These are phyloP conservation scores for Caenorhabditis doughertyi DNA, from an alignment of 2,888 invertebrate species.

Conservation along the genomic window DNA sequence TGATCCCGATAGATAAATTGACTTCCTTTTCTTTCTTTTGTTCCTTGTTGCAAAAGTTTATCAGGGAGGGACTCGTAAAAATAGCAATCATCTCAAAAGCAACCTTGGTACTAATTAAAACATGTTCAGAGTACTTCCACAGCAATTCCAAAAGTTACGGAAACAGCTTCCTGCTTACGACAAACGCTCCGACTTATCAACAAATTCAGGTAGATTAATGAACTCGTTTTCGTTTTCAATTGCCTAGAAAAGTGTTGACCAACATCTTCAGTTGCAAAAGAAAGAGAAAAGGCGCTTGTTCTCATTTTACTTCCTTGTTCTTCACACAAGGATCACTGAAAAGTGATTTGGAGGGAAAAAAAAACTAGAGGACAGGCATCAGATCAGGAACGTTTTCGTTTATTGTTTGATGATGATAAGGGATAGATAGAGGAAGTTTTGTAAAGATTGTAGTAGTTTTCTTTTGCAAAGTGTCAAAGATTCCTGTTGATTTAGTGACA, in stretches of 20 bases:
- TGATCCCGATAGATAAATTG: constrained; percentile 8
- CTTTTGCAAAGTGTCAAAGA: not conserved
- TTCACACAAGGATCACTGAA: constrained; percentile 8
- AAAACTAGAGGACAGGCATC: constrained; percentile 20
- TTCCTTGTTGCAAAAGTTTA: constrained; percentile 33
- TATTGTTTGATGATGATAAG: constrained; percentile 11
- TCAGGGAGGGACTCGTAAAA: constrained; percentile 16
- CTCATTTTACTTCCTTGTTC: constrained; percentile 41
- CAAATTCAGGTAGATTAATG: constrained; percentile 47
- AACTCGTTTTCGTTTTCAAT: constrained; percentile 6
- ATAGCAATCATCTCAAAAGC: not conserved
- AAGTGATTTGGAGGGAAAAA: not conserved
- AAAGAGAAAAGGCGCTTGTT: constrained; percentile 7
- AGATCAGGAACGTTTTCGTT: constrained; percentile 48
- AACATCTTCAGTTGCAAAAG: constrained; percentile 25
- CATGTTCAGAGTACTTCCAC: constrained; percentile 55
- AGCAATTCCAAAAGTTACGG: constrained; percentile 29
- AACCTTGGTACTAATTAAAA: constrained; percentile 20
- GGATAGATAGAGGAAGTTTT: constrained; percentile 25
- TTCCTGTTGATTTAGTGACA: not conserved
- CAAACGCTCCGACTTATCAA: constrained; percentile 49
- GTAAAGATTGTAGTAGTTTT: not conserved
- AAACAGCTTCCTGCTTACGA: constrained; percentile 51
- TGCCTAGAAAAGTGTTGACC: constrained; percentile 10
- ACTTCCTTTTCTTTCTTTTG: constrained; percentile 31